These are phyloP conservation scores for Pygoscelis antarcticus DNA, from an alignment of 2,113 vertebrate genomes.

Conservation along the genomic window DNA sequence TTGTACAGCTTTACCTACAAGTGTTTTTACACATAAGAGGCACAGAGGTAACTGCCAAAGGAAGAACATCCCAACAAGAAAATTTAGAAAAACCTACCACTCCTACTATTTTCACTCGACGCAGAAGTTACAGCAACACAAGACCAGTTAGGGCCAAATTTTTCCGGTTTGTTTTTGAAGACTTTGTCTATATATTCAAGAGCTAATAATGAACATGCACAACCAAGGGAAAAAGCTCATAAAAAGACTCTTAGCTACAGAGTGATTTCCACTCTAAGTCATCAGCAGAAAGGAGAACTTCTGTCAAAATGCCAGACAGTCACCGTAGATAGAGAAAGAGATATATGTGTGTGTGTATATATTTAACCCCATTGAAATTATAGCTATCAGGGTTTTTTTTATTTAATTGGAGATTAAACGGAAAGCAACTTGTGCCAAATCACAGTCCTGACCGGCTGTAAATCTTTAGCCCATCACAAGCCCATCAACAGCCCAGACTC, in stretches of 20 bases:
- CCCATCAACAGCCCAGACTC: neutral
- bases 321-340: neutral
- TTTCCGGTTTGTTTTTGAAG: neutral
- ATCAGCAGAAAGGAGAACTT: neutral
- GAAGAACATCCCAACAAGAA: neutral
- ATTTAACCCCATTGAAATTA: neutral
- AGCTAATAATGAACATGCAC: neutral
- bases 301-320: neutral
- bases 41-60: neutral
- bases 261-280: neutral
- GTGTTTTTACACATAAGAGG: neutral
- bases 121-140: neutral
- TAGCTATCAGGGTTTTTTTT: neutral
- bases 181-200: neutral
- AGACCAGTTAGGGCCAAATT: neutral
- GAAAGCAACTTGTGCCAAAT: neutral
- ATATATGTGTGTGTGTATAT: accelerated
- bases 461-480: neutral
- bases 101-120: neutral
- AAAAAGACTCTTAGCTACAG: neutral
- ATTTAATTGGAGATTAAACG: neutral
- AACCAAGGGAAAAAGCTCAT: neutral
- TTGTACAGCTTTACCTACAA: neutral
- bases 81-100: neutral
- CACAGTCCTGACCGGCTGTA: neutral